Conservation (phyloP, 53 echinoderm and acorn worm genomes). For the Temnopleurus reevesii region DNA sequence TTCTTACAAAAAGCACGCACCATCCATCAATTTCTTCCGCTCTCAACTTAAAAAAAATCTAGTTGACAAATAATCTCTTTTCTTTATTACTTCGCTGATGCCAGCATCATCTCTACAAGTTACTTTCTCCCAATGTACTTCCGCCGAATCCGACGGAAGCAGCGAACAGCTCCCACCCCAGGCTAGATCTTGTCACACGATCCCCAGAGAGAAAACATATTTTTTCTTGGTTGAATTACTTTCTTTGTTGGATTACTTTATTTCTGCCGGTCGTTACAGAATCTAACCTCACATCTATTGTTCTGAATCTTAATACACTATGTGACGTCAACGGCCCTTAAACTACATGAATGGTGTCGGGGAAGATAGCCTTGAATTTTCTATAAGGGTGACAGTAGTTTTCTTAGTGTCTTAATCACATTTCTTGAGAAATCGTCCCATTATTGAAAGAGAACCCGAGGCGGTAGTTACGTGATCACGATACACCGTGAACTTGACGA, state of each 20-base stretch:
- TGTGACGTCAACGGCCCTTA: background rate
- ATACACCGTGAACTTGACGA: too few relatives aligned
- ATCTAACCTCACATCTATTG: too few relatives aligned
- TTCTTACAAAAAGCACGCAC: too few relatives aligned
- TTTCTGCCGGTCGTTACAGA: background rate
- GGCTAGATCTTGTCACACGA: conserved; percentile 5
- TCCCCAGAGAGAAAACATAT: background rate
- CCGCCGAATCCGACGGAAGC: background rate
- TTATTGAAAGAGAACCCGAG: too few relatives aligned
- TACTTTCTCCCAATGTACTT: background rate
- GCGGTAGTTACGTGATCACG: too few relatives aligned
- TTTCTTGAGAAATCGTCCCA: too few relatives aligned
- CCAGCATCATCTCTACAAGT: background rate
- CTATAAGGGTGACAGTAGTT: too few relatives aligned
- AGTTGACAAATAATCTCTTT: too few relatives aligned
- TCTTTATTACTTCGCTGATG: conserved; percentile 7
- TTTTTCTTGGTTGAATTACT: background rate
- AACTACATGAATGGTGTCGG: background rate
- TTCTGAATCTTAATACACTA: background rate
- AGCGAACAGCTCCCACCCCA: background rate
- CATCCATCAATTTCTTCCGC: too few relatives aligned
- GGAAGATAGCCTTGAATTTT: background rate
- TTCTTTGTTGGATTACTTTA: background rate
- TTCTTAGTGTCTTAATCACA: too few relatives aligned
- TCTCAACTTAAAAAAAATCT: too few relatives aligned